phyloP scores from a whole-genome alignment of 2,113 vertebrate species.

The Sylvia atricapilla region DNA sequence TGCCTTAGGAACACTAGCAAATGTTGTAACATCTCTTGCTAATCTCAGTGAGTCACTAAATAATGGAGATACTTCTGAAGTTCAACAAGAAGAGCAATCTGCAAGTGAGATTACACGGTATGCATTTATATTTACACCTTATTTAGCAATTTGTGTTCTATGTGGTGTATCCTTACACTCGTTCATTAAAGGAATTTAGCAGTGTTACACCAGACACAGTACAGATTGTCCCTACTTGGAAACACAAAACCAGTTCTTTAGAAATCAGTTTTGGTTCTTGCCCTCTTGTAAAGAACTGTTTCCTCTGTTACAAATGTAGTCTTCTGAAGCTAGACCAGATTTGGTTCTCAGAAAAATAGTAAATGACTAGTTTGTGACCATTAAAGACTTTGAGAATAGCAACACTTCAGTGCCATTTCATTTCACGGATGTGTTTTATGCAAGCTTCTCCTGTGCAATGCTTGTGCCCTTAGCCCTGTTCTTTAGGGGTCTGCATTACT shows the following conservation, averaged over 20 bases:
- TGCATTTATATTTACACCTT: neutral
- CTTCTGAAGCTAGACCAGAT: neutral
- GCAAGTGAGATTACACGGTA: conserved; percentile 95
- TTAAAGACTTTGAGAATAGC: neutral
- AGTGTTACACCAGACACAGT: neutral
- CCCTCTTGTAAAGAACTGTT: neutral
- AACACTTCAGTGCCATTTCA: neutral
- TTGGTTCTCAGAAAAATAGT: neutral
- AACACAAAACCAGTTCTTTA: neutral
- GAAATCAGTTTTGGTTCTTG: neutral
- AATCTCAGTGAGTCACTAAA: conserved; percentile 90
- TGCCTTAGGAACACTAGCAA: conserved; percentile 93
- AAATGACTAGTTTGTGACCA: neutral
- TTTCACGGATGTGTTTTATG: neutral
- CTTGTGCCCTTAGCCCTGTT: neutral
- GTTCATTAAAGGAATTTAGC: neutral
- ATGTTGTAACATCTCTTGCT: conserved; percentile 95
- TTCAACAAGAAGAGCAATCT: conserved; percentile 88
- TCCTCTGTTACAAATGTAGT: neutral
- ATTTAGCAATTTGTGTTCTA: neutral
- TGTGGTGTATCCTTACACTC: neutral
- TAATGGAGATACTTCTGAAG: conserved; percentile 87
- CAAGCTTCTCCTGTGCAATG: neutral
- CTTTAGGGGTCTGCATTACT: neutral
- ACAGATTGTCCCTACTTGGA: neutral